Evolutionary conservation across 2,797 vertebrate species (phyloP).

Genomic region (Gallinago nigripennis): DNA sequence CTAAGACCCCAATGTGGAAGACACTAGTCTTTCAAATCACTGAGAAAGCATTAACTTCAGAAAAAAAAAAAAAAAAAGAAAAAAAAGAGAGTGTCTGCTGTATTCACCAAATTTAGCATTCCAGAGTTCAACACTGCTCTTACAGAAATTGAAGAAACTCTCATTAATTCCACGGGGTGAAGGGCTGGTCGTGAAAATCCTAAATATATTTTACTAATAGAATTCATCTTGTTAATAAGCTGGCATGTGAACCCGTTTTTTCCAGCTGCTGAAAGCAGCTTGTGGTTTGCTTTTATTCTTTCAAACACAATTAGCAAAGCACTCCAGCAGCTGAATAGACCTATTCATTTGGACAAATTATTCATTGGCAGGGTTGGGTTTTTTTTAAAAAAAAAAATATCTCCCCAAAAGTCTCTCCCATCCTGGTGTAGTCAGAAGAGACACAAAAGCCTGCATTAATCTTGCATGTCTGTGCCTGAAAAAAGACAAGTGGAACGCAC

Average conservation of each 20-base stretch:
- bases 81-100: not conserved
- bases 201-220: slow-evolving; percentile 65
- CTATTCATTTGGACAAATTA: slow-evolving; percentile 82
- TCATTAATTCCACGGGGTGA: slow-evolving; percentile 6
- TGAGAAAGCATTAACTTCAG: not conserved
- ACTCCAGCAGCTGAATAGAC: slow-evolving; percentile 74
- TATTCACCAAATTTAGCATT: not conserved
- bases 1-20: not conserved
- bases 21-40: not conserved
- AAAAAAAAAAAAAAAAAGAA: not conserved
- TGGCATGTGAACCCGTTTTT: slow-evolving; percentile 60
- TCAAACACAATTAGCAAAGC: slow-evolving; percentile 78
- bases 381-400: not conserved
- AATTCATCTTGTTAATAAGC: slow-evolving; percentile 61
- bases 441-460: slow-evolving; percentile 73
- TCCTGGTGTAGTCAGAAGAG: slow-evolving; percentile 36
- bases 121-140: not conserved
- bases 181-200: not conserved
- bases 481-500: slow-evolving; percentile 31
- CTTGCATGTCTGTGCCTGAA: slow-evolving; percentile 26
- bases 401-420: slow-evolving; percentile 21
- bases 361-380: slow-evolving; percentile 17
- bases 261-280: slow-evolving; percentile 63
- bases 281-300: slow-evolving; percentile 76
- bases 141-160: not conserved